These are phyloP conservation scores for Brachionus rubens DNA, from an alignment of 1,140 invertebrate genomes.

Conservation along the genomic window DNA sequence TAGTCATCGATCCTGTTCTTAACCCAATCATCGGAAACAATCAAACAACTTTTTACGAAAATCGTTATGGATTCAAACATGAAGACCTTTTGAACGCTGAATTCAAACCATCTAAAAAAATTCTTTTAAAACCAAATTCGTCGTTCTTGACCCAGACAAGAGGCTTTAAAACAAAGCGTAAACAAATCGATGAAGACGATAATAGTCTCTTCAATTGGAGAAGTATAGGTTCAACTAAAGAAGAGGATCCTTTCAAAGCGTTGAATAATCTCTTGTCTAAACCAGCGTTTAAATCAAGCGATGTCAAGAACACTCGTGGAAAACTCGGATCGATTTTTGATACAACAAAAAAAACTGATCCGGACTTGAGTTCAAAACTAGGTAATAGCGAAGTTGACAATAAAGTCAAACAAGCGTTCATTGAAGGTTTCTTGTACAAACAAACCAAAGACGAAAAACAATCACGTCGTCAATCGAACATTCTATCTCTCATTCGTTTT, in stretches of 20 bases:
- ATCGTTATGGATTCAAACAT: slow-evolving; percentile 6
- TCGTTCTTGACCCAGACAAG: not conserved
- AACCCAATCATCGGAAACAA: not conserved
- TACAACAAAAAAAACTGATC: not conserved
- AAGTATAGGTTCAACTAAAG: not conserved
- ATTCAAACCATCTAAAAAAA: not conserved
- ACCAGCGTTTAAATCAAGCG: not conserved
- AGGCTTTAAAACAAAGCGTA: slow-evolving; percentile 39
- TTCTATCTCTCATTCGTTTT: slow-evolving; percentile 14
- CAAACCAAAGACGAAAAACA: slow-evolving; percentile 10
- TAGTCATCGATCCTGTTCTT: not conserved
- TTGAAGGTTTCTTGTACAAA: slow-evolving; percentile 36
- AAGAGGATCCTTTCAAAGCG: slow-evolving; percentile 1
- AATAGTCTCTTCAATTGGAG: not conserved
- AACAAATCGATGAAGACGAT: not conserved
- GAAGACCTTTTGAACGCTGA: not conserved
- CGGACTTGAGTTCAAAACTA: not conserved
- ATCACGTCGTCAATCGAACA: not conserved
- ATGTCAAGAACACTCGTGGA: not conserved
- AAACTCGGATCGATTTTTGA: slow-evolving; percentile 14
- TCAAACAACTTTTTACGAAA: slow-evolving; percentile 12
- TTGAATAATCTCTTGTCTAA: not conserved
- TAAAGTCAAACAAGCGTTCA: slow-evolving; percentile 38
- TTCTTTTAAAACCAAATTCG: not conserved
- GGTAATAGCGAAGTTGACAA: slow-evolving; percentile 4